phyloP scores from a whole-genome alignment of 2,113 vertebrate genomes.

The Hydrochoerus hydrochaeris region DNA sequence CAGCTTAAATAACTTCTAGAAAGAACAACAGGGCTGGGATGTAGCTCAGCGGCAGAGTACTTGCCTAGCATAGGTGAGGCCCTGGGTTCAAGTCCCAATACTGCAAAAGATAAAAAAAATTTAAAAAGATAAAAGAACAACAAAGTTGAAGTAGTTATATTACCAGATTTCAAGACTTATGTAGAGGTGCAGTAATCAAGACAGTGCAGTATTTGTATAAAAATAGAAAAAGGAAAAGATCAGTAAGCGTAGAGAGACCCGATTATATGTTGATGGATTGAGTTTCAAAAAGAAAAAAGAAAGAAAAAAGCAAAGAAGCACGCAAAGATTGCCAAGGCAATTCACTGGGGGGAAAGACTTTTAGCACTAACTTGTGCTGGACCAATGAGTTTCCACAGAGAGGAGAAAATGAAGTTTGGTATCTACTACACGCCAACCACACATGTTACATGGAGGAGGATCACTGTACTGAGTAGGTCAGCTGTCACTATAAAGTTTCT shows the following conservation, averaged over 20 bases:
- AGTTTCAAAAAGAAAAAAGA: background rate
- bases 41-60: background rate
- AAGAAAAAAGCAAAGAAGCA: background rate
- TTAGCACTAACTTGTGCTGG: background rate
- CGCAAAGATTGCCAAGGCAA: background rate
- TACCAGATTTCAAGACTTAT: background rate
- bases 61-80: background rate
- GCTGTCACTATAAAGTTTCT: background rate
- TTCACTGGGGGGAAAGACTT: background rate
- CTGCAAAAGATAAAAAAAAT: background rate
- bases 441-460: constrained; percentile 5
- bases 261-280: background rate
- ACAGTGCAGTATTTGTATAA: background rate
- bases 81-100: background rate
- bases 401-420: background rate
- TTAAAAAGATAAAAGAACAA: background rate
- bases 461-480: background rate
- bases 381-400: background rate
- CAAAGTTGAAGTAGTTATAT: background rate
- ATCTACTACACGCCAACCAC: background rate
- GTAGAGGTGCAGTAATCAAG: background rate
- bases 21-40: background rate
- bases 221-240: constrained; percentile 11
- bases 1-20: constrained; percentile 15
- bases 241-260: background rate